phyloP scores from a whole-genome alignment of 2,888 invertebrate genomes.

The Oscheius sp. region DNA sequence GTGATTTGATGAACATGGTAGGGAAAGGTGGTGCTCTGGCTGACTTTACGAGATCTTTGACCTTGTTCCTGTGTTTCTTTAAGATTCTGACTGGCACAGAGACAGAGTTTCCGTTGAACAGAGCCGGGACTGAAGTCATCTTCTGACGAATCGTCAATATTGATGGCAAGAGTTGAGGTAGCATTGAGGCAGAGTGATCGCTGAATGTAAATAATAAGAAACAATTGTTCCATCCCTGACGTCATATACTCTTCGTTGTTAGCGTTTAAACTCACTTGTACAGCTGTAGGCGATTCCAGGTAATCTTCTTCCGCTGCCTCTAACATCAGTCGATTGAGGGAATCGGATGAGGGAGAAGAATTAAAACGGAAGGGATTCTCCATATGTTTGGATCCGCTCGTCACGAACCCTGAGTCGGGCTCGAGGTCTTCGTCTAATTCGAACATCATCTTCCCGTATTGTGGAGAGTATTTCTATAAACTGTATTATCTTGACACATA shows the following conservation, averaged over 20 bases:
- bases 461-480: constrained; percentile 16
- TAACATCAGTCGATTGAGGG: constrained; percentile 14
- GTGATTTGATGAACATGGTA: constrained; percentile 64
- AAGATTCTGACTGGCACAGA: constrained; percentile 58
- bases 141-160: constrained; percentile 54
- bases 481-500: not conserved
- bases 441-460: constrained; percentile 48
- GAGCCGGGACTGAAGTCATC: constrained; percentile 47
- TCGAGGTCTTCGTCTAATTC: constrained; percentile 55
- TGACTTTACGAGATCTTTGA: constrained; percentile 41
- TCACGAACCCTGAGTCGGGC: constrained; percentile 34
- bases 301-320: constrained; percentile 21
- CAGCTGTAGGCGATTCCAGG: constrained; percentile 51
- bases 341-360: constrained; percentile 11
- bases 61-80: constrained; percentile 55
- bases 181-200: constrained; percentile 60
- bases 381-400: constrained; percentile 1
- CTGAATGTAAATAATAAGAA: constrained; percentile 52
- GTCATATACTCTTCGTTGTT: not conserved
- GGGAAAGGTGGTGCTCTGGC: constrained; percentile 53
- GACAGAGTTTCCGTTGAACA: constrained; percentile 55
- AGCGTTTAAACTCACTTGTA: constrained; percentile 37
- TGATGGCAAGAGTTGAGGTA: constrained; percentile 55
- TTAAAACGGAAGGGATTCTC: constrained; percentile 29
- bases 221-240: not conserved